phyloP scores from a whole-genome alignment of 2,888 invertebrate genomes.

The Drosophila emarginata region DNA sequence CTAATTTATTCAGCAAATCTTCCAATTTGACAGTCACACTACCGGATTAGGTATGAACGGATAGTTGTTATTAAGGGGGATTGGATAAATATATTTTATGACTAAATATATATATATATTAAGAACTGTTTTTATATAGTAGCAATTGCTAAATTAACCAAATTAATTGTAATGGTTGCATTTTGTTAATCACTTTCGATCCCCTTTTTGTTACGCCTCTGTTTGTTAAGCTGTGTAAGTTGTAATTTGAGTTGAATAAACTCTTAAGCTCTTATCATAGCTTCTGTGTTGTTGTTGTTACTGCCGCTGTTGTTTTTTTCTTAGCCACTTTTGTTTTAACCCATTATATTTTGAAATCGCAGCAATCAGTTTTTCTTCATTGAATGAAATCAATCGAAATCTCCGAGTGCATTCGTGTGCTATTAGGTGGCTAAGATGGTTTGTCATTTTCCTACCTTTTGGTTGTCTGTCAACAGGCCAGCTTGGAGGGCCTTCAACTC shows the following conservation, averaged over 20 bases:
- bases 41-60: slow-evolving; percentile 18
- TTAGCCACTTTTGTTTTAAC: slow-evolving; percentile 27
- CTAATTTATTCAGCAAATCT: slow-evolving; percentile 48
- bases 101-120: background rate
- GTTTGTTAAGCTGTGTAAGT: background rate
- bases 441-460: slow-evolving; percentile 61
- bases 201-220: slow-evolving; percentile 4
- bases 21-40: background rate
- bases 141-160: background rate
- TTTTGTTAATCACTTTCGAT: background rate
- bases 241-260: slow-evolving; percentile 63
- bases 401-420: background rate
- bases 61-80: background rate
- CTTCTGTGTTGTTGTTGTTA: slow-evolving; percentile 31
- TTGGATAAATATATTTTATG: no score
- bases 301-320: slow-evolving; percentile 4
- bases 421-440: slow-evolving; percentile 31
- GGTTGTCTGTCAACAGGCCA: slow-evolving; percentile 70
- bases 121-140: background rate
- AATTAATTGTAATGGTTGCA: no score
- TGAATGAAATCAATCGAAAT: slow-evolving; percentile 44
- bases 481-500: slow-evolving; percentile 49
- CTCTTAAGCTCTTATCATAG: slow-evolving; percentile 39
- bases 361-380: slow-evolving; percentile 32
- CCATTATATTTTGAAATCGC: slow-evolving; percentile 38